Evolutionary conservation across 2,888 invertebrate genomes (phyloP).

Genomic region (Muschampia plurimacula): DNA sequence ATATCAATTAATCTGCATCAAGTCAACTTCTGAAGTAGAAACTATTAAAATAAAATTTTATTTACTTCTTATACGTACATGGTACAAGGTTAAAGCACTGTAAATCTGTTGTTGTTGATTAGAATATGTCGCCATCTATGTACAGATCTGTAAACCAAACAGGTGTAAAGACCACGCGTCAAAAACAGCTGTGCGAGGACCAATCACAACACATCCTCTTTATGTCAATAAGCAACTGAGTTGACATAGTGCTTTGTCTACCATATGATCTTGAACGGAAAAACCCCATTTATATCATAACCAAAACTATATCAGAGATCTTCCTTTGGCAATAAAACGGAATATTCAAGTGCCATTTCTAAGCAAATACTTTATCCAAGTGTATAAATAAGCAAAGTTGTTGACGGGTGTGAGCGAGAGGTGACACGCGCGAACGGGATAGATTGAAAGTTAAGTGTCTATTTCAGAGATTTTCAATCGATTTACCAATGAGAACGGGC

Average conservation of each 20-base stretch:
- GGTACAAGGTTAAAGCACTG: neutral
- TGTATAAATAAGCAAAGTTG: slow-evolving; percentile 32
- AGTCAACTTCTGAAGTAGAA: neutral
- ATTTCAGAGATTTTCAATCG: slow-evolving; percentile 71
- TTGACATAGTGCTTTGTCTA: slow-evolving; percentile 78
- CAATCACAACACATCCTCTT: slow-evolving; percentile 61
- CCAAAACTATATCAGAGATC: slow-evolving; percentile 40
- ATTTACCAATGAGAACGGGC: slow-evolving; percentile 80
- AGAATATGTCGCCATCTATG: slow-evolving; percentile 66
- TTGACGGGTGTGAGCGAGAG: slow-evolving; percentile 61
- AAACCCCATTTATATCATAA: slow-evolving; percentile 42
- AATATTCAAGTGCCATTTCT: slow-evolving; percentile 33
- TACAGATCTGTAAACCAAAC: slow-evolving; percentile 33
- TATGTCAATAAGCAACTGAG: slow-evolving; percentile 65
- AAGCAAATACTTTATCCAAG: slow-evolving; percentile 8
- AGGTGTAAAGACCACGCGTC: slow-evolving; percentile 55
- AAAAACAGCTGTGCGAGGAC: slow-evolving; percentile 80
- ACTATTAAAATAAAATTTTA: slow-evolving; percentile 1
- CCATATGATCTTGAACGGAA: slow-evolving; percentile 70
- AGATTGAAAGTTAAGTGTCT: slow-evolving; percentile 59
- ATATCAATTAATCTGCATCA: neutral
- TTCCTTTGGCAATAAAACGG: slow-evolving; percentile 43
- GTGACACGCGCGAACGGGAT: slow-evolving; percentile 56
- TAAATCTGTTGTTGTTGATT: slow-evolving; percentile 59
- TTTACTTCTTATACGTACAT: neutral